Conservation (phyloP, 2,888 invertebrate species). For the Cheilosia scutellata region DNA sequence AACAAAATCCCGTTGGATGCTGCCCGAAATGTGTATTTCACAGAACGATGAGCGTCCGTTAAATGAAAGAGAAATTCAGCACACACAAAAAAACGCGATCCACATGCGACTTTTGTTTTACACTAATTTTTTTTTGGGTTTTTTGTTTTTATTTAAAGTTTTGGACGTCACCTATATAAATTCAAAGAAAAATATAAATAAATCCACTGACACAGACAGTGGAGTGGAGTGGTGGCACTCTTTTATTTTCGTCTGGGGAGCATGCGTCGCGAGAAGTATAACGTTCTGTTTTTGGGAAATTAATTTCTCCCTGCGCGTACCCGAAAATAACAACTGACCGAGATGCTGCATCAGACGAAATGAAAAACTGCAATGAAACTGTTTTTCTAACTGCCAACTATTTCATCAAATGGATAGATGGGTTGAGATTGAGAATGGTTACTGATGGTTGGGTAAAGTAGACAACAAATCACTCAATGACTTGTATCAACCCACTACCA, state of each 20-base stretch:
- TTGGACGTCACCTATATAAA: conserved; percentile 76
- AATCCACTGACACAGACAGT: conserved; percentile 71
- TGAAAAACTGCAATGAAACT: conserved; percentile 39
- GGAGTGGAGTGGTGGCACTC: conserved; percentile 32
- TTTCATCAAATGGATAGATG: conserved; percentile 34
- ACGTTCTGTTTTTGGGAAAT: conserved; percentile 14
- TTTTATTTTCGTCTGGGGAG: conserved; percentile 34
- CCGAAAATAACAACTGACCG: conserved; percentile 66
- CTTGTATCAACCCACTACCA: conserved; percentile 36
- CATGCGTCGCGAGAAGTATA: conserved; percentile 56
- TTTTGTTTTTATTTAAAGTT: conserved; percentile 58
- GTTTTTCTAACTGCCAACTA: conserved; percentile 47
- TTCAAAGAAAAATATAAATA: conserved; percentile 69
- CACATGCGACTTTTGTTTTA: conserved; percentile 56
- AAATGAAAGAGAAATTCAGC: conserved; percentile 58
- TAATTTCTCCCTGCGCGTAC: conserved; percentile 20
- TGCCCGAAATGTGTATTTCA: conserved; percentile 43
- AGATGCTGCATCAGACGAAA: conserved; percentile 33
- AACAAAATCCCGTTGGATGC: conserved; percentile 36
- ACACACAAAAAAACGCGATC: conserved; percentile 51
- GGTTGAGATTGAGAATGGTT: conserved; percentile 53
- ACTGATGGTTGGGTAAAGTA: conserved; percentile 42
- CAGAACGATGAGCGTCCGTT: conserved; percentile 63
- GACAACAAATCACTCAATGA: conserved; percentile 63
- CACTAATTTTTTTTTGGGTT: background rate